Base-by-base conservation (phyloP, 2,888 invertebrate genomes). In the Cynaeus angustus region DNA sequence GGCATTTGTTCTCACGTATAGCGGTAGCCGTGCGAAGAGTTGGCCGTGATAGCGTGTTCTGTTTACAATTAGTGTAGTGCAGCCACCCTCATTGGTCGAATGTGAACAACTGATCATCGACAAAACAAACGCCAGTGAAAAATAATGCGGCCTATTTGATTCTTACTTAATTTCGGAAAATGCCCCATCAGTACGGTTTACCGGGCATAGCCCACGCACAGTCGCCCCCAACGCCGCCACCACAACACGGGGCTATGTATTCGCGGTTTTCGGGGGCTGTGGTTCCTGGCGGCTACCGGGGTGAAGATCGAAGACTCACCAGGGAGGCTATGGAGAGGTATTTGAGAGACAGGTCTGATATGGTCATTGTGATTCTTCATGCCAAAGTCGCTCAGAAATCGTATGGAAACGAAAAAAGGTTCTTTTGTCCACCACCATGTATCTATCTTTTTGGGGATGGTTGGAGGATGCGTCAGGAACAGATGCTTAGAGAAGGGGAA, bases 341-440 rank as follows among this genome's bases (percentile, higher is more conserved):
- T 85, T 89, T 99, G 79, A 90, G 96, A 66, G 97, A 98, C 83
- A 90, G 97, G 78, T 94, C 95, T 78, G 97, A 97, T 85, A 97
- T 97, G 95, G 93, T 96, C 14, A 94, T 99, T 68, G 97, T 98
- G 58, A 98, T 99, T 79, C 88, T 99, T 66, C 99, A 99, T 86
- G 99, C 99, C 52, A 99, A 99, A 89, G 99, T 99, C 53, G 99
- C 99, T 30, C 99, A 99, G 86, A 99, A 99, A 84, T 99, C 98
- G 0, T 99, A 99, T 83, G 99, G 99, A 74, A 99, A 99, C 85
- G 99, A 99, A 84, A 99, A 99, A 86, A 89, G 99, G 72, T 99
- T 99, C 87, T 99, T 99, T 88, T 99, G 99, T 80, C 99, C 99
- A 0, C 99, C 99, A 0, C 99, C 99, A 0, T 99, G 99, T 85